Evolutionary conservation across 1,140 invertebrate genomes (phyloP).

Genomic region (Cydia splendana): DNA sequence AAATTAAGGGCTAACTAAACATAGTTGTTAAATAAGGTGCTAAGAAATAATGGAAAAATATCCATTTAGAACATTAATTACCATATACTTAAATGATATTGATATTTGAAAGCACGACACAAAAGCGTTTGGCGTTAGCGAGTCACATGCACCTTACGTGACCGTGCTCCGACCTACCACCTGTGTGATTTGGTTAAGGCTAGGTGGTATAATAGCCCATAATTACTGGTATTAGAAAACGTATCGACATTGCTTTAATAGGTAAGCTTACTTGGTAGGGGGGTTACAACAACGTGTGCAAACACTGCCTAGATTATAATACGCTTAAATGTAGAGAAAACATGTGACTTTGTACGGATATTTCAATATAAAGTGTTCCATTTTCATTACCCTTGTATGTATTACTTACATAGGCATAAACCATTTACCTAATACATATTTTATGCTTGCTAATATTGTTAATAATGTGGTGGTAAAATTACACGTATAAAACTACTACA

Average conservation of each 20-base stretch:
- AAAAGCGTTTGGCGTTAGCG: background rate
- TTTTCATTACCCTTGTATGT: too few relatives aligned
- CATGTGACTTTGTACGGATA: background rate
- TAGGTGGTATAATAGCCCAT: constrained; percentile 31
- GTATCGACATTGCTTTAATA: constrained; percentile 16
- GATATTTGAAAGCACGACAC: background rate
- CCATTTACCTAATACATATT: too few relatives aligned
- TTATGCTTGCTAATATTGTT: too few relatives aligned
- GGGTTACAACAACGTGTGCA: background rate
- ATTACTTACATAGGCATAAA: too few relatives aligned
- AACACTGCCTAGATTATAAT: background rate
- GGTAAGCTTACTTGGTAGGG: background rate
- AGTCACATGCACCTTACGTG: constrained; percentile 22
- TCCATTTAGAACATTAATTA: background rate
- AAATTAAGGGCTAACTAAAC: too few relatives aligned
- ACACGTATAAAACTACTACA: too few relatives aligned
- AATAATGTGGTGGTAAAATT: too few relatives aligned
- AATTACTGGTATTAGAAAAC: constrained; percentile 31
- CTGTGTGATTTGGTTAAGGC: constrained; percentile 35
- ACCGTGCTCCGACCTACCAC: background rate
- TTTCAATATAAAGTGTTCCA: background rate
- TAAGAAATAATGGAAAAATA: background rate
- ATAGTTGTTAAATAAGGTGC: too few relatives aligned
- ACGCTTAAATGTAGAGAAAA: background rate
- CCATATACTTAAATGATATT: background rate